Evolutionary conservation across 2,888 invertebrate genomes (phyloP).

Genomic region (Ophioninae sp.): DNA sequence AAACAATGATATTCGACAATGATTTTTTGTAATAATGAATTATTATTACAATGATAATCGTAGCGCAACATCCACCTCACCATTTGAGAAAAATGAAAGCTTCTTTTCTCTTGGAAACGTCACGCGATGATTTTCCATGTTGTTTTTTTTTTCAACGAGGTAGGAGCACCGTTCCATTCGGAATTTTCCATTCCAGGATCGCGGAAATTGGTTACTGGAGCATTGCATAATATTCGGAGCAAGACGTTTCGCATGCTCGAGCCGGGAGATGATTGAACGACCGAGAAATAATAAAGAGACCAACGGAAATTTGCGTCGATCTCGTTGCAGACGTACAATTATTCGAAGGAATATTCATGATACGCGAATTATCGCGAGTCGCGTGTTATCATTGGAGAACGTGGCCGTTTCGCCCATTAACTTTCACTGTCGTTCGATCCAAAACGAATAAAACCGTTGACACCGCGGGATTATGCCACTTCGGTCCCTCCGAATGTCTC

Average conservation of each 20-base stretch:
- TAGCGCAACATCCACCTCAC: not conserved
- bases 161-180: not conserved
- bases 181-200: not conserved
- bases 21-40: no score
- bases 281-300: not conserved
- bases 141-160: not conserved
- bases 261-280: not conserved
- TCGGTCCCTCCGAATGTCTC: conserved; percentile 51
- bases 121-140: not conserved
- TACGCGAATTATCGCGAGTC: not conserved
- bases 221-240: not conserved
- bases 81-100: not conserved
- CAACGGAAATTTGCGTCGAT: not conserved
- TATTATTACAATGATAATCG: no score
- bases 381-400: conserved; percentile 2
- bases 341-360: not conserved
- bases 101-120: not conserved
- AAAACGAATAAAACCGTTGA: conserved; percentile 5
- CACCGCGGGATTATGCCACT: conserved; percentile 45
- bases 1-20: no score
- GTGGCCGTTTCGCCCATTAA: conserved; percentile 6
- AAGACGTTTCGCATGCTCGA: not conserved
- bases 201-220: conserved; percentile 1
- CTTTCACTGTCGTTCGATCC: conserved; percentile 44
- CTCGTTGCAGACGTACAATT: not conserved